These are phyloP conservation scores for Notarius quadriscutis DNA, from an alignment of 2,113 vertebrate species.

Conservation along the genomic window DNA sequence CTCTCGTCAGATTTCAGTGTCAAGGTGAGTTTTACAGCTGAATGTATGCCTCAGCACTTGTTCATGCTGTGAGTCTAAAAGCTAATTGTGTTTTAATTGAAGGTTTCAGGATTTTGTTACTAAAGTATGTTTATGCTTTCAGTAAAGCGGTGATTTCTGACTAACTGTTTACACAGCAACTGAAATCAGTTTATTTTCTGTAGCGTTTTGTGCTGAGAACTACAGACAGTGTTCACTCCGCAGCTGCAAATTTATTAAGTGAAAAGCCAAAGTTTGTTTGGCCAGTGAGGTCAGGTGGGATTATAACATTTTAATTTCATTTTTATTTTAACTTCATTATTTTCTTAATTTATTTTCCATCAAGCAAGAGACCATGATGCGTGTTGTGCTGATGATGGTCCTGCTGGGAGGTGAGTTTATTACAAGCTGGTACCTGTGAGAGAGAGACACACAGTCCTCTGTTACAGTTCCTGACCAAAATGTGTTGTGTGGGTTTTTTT, in stretches of 20 bases:
- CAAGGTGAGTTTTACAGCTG: background rate
- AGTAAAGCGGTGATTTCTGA: background rate
- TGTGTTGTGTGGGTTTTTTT: too few relatives aligned
- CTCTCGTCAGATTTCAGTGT: background rate
- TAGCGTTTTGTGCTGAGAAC: too few relatives aligned
- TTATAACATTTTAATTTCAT: background rate
- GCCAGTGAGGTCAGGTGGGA: too few relatives aligned
- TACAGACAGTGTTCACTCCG: too few relatives aligned
- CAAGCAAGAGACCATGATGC: slow-evolving; percentile 50
- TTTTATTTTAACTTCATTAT: background rate
- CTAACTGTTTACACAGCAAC: too few relatives aligned
- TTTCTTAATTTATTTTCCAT: background rate
- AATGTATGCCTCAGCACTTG: background rate
- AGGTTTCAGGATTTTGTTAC: background rate
- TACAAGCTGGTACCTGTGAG: background rate
- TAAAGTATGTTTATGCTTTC: too few relatives aligned
- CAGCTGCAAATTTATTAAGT: too few relatives aligned
- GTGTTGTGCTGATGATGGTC: slow-evolving; percentile 52
- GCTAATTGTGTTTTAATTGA: too few relatives aligned
- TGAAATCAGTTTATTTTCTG: too few relatives aligned
- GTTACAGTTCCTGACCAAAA: too few relatives aligned
- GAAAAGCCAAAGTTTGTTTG: too few relatives aligned
- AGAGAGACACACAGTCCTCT: background rate
- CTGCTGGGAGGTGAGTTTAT: slow-evolving; percentile 62
- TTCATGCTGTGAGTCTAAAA: background rate